phyloP scores from a whole-genome alignment of 2,797 vertebrate species.

The Acridotheres tristis region DNA sequence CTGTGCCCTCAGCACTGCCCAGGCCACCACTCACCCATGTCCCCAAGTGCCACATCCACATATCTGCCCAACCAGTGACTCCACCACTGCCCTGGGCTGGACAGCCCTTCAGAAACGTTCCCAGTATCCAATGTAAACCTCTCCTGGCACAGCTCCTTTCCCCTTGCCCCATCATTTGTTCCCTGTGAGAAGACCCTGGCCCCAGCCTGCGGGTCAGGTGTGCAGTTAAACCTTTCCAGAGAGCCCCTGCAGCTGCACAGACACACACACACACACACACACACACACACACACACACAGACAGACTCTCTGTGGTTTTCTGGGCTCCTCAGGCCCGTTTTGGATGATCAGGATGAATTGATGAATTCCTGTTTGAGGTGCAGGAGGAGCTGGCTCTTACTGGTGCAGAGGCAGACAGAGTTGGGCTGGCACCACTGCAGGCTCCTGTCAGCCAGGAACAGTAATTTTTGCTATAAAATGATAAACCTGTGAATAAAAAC shows the following conservation, averaged over 20 bases:
- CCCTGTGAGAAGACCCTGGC: not conserved
- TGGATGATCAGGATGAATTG: not conserved
- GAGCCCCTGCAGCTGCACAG: not conserved
- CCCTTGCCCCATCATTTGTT: not conserved
- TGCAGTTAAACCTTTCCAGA: not conserved
- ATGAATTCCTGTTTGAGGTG: not conserved
- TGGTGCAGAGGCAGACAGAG: rapidly evolving
- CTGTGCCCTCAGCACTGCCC: not conserved
- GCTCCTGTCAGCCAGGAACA: not conserved
- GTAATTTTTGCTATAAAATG: not conserved
- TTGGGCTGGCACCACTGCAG: rapidly evolving
- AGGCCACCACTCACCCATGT: not conserved
- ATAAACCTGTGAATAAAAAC: not conserved
- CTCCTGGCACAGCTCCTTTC: not conserved
- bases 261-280: too few species aligned
- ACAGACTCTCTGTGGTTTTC: not conserved
- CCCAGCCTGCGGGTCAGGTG: not conserved
- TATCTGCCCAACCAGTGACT: not conserved
- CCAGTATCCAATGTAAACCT: not conserved
- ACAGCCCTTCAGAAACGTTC: not conserved
- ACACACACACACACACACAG: rapidly evolving
- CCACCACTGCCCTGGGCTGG: not conserved
- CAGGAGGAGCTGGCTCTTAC: not conserved
- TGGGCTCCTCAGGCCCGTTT: not conserved
- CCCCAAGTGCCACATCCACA: not conserved